Percentiles rank a stretch among this genome's conserved stretches.
These are phyloP conservation scores for Poecilobothrus nobilitatus DNA, from an alignment of 2,888 invertebrate genomes.

Conservation along the genomic window DNA sequence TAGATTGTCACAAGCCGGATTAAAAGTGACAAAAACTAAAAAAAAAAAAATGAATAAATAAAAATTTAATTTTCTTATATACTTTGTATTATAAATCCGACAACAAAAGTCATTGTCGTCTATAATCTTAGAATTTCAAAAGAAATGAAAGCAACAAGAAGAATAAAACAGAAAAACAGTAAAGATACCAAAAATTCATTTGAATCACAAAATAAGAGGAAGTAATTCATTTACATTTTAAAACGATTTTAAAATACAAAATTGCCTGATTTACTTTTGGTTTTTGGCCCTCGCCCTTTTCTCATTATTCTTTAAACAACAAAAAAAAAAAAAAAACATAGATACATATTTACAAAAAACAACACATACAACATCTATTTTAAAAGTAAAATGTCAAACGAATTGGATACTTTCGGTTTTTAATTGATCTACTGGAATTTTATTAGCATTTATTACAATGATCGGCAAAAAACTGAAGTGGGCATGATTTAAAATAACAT, in stretches of 20 bases:
- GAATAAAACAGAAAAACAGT: background rate
- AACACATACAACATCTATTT: too few relatives aligned
- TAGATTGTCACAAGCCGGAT: too few relatives aligned
- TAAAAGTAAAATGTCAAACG: too few relatives aligned
- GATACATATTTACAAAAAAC: too few relatives aligned
- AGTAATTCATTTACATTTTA: constrained; percentile 3
- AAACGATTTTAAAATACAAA: background rate
- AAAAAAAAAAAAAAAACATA: too few relatives aligned
- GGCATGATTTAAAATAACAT: too few relatives aligned
- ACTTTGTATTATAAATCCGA: background rate
- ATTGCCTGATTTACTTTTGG: too few relatives aligned
- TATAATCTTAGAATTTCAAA: background rate
- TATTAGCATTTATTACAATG: background rate
- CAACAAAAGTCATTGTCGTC: background rate
- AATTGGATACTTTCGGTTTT: background rate
- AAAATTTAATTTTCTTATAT: background rate
- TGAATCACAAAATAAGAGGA: background rate
- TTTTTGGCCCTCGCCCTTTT: too few relatives aligned
- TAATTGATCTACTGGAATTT: constrained; percentile 6
- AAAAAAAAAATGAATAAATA: background rate
- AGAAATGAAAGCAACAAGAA: background rate
- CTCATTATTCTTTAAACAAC: background rate
- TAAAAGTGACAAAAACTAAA: too few relatives aligned
- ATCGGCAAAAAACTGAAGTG: too few relatives aligned
- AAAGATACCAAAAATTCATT: background rate